phyloP scores from a whole-genome alignment of 2,113 vertebrate species.

The Varanus komodoensis region DNA sequence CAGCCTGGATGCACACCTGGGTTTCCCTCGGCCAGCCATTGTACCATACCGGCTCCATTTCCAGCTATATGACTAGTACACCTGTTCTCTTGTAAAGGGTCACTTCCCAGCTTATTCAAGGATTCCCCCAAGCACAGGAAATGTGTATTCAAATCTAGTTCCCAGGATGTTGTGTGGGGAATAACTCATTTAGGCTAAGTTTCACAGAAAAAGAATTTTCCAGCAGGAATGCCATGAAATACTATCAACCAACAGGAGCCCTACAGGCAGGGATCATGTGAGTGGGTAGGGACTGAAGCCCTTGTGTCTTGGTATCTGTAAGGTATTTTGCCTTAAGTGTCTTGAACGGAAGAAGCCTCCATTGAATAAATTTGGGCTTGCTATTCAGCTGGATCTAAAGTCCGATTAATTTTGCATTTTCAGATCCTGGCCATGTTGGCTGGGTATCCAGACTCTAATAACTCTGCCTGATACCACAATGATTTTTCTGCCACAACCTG shows the following conservation, averaged over 20 bases:
- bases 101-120: background rate
- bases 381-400: background rate
- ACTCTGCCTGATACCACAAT: background rate
- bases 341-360: background rate
- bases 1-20: background rate
- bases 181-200: background rate
- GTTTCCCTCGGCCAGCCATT: background rate
- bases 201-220: background rate
- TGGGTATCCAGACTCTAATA: background rate
- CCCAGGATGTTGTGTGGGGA: background rate
- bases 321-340: background rate
- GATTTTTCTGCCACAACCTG: background rate
- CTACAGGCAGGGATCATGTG: background rate
- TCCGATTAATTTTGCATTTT: background rate
- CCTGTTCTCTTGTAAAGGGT: background rate
- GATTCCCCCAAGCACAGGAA: background rate
- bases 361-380: background rate
- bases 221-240: background rate
- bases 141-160: background rate
- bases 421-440: background rate
- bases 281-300: background rate
- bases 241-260: background rate
- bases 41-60: background rate
- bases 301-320: background rate
- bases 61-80: background rate